Conservation (phyloP, 2,797 vertebrate species). For the Rhincodon typus region DNA sequence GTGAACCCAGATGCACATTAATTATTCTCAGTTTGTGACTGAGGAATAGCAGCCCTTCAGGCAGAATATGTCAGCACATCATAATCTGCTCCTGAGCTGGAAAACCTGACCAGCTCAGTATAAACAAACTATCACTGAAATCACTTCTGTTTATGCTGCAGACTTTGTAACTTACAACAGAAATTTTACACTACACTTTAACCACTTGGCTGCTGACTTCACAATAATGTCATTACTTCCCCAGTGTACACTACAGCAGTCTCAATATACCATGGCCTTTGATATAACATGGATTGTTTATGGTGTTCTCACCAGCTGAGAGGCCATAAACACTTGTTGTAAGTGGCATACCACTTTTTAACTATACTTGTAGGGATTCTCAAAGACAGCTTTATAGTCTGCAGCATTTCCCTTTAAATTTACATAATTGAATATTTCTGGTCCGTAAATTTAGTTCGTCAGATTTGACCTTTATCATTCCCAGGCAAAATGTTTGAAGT, state of each 20-base stretch:
- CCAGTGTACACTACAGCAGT: neutral
- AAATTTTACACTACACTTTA: neutral
- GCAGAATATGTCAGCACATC: constrained; percentile 44
- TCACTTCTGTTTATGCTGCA: constrained; percentile 33
- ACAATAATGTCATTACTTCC: neutral
- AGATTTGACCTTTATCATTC: neutral
- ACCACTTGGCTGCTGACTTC: constrained; percentile 21
- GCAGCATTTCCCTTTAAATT: neutral
- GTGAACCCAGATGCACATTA: constrained; percentile 51
- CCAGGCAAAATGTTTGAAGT: neutral
- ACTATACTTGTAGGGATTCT: neutral
- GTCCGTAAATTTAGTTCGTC: neutral
- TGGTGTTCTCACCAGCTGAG: neutral
- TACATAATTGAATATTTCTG: constrained; percentile 16
- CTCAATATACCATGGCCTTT: constrained; percentile 20
- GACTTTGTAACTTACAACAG: neutral
- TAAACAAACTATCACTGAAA: constrained; percentile 35
- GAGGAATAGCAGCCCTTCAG: constrained; percentile 48
- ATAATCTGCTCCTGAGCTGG: constrained; percentile 38
- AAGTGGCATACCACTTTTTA: constrained; percentile 1
- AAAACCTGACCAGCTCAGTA: constrained; percentile 48
- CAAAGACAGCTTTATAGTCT: constrained; percentile 11
- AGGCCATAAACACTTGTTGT: constrained; percentile 22
- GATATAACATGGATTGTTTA: constrained; percentile 12
- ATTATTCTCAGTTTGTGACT: constrained; percentile 53